These are phyloP conservation scores for Macheiramphus alcinus DNA, from an alignment of 2,113 vertebrate species.

Conservation along the genomic window DNA sequence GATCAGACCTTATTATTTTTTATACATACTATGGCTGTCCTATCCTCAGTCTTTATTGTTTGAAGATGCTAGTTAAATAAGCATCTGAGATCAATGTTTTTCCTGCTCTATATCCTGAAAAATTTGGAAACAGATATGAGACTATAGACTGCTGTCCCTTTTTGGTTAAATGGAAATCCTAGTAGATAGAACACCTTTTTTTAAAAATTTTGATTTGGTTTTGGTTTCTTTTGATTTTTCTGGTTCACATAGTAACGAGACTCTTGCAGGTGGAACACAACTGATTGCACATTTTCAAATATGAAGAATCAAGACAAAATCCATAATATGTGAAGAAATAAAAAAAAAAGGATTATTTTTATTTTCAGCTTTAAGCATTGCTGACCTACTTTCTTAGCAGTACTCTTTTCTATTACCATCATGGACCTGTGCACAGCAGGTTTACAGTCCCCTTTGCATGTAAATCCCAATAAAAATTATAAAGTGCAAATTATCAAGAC, in stretches of 20 bases:
- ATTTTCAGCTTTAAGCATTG: background rate
- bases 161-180: background rate
- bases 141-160: background rate
- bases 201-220: background rate
- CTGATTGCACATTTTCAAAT: background rate
- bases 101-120: background rate
- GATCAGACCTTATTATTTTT: background rate
- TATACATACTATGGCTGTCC: background rate
- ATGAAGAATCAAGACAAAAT: background rate
- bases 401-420: background rate
- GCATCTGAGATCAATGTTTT: background rate
- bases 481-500: background rate
- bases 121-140: background rate
- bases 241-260: background rate
- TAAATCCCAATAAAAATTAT: background rate
- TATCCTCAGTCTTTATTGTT: background rate
- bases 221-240: background rate
- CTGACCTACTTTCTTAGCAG: background rate
- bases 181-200: background rate
- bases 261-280: background rate
- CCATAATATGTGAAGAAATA: background rate
- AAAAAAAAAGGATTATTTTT: background rate
- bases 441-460: background rate
- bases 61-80: background rate
- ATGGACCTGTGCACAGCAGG: background rate